Evolutionary conservation across 2,797 vertebrate genomes (phyloP), one percentile per base, ranked within the genome.

Genomic region (Clamator glandarius): DNA sequence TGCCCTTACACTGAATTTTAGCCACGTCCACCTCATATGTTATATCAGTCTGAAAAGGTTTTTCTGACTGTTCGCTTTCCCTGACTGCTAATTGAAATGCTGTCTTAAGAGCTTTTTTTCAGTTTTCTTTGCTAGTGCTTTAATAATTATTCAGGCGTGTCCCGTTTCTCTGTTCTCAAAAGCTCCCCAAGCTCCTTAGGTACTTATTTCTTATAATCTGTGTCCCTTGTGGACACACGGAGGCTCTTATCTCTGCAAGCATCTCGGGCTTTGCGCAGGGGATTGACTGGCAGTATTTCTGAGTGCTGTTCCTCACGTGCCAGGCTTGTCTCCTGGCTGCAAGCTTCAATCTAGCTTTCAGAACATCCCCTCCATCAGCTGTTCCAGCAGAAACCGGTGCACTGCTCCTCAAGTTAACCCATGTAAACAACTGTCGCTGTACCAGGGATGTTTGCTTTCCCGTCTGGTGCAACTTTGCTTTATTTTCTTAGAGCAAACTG

Each of bases 361-460:
- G 25, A 78, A 16, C 28, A 42, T 33, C 55, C 52, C 33, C 25
- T 44, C 3, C 46, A 12, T 59, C 59, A 10, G 1, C 46, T 42
- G 31, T 41, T 31, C 48, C 63, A 5, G 1, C 69, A 61, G 50
- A 67, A 62, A 8, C 44, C 17, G 9, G 9, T 29, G 39, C 6
- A 0, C 26, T n/a, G 16, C 36, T 75, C 35, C 46, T 35, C 0
- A 1, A 8, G 28, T 64, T 39, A 62, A 5, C 39, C 62, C 8
- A 2, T n/a, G n/a, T n/a, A n/a, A n/a, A n/a, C n/a, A n/a, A n/a
- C 36, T 46, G 80, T 48, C 0, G 0, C 67, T 69, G 21, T 50
- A 19, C 35, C 41, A 2, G 2, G 41, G n/a, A 41, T 85, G 83
- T 92, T 93, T 91, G 69, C 77, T 69, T 76, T 95, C 74, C 63